phyloP scores from a whole-genome alignment of 2,888 invertebrate genomes.

The Ormia ochracea region DNA sequence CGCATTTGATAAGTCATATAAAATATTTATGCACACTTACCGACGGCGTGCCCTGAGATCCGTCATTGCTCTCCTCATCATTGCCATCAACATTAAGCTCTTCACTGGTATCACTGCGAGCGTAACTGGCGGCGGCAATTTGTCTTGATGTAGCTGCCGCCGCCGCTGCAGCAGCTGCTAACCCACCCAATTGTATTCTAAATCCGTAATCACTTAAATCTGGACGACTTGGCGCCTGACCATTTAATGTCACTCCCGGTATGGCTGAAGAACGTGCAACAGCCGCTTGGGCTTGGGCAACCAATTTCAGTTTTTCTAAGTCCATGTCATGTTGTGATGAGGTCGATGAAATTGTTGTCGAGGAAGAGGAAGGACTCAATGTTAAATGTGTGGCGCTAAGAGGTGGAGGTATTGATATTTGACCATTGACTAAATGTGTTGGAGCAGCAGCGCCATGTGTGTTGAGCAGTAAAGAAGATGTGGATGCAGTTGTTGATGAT shows the following conservation, averaged over 20 bases:
- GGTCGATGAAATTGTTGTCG: slow-evolving; percentile 57
- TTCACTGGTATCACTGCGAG: slow-evolving; percentile 77
- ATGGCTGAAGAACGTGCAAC: slow-evolving; percentile 67
- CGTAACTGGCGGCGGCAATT: slow-evolving; percentile 75
- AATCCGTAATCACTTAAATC: slow-evolving; percentile 77
- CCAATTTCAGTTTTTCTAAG: slow-evolving; percentile 76
- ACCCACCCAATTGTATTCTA: slow-evolving; percentile 77
- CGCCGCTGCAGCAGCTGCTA: slow-evolving; percentile 75
- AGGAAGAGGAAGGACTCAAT: slow-evolving; percentile 61
- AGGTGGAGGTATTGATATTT: slow-evolving; percentile 46
- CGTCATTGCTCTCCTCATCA: slow-evolving; percentile 77
- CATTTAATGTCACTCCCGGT: slow-evolving; percentile 57
- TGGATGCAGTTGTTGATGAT: slow-evolving; percentile 35
- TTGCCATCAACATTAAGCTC: slow-evolving; percentile 77
- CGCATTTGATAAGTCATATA: neutral
- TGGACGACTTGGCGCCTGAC: slow-evolving; percentile 66
- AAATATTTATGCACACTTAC: slow-evolving; percentile 69
- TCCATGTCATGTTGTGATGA: slow-evolving; percentile 71
- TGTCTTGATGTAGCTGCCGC: slow-evolving; percentile 74
- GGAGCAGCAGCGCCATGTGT: slow-evolving; percentile 39
- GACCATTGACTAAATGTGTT: slow-evolving; percentile 40
- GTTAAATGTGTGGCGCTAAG: slow-evolving; percentile 46
- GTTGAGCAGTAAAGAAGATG: slow-evolving; percentile 37
- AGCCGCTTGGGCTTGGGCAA: slow-evolving; percentile 72
- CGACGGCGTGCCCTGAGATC: slow-evolving; percentile 76